phyloP scores from a whole-genome alignment of 2,888 invertebrate genomes.

The Amblyjoppa proteus region DNA sequence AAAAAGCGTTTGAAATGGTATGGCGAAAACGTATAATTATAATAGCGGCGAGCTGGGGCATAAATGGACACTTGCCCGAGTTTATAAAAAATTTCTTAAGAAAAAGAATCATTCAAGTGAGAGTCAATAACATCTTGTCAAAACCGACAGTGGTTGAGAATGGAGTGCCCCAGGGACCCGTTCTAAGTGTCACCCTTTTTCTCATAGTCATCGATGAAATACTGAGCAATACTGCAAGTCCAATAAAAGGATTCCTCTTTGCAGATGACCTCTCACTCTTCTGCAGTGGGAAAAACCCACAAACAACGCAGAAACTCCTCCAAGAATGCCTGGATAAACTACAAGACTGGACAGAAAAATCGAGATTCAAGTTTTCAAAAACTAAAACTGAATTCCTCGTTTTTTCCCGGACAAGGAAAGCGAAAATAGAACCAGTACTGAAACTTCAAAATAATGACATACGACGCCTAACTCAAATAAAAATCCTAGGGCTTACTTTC shows the following conservation, averaged over 20 bases:
- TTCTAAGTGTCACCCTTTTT: conserved; percentile 52
- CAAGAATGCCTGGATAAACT: conserved; percentile 32
- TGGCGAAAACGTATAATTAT: conserved; percentile 46
- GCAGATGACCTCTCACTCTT: conserved; percentile 58
- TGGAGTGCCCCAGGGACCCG: conserved; percentile 50
- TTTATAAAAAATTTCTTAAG: conserved; percentile 38
- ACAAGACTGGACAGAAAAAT: conserved; percentile 8
- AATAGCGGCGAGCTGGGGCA: conserved; percentile 7
- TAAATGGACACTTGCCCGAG: conserved; percentile 24
- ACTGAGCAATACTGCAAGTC: background rate
- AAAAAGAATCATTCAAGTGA: conserved; percentile 23
- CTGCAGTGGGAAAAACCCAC: conserved; percentile 55
- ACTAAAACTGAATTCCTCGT: conserved; percentile 17
- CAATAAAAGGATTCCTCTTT: conserved; percentile 48
- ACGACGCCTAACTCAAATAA: background rate
- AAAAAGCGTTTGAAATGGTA: conserved; percentile 69
- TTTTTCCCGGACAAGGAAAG: conserved; percentile 9
- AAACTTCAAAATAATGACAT: background rate
- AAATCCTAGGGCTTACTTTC: conserved; percentile 41
- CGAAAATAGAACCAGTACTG: conserved; percentile 4
- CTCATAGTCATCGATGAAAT: conserved; percentile 54
- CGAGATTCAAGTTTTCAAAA: conserved; percentile 29
- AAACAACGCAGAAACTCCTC: conserved; percentile 14
- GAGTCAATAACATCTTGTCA: conserved; percentile 62
- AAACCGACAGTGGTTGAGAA: conserved; percentile 11